Percentiles rank a stretch among this genome's conserved stretches.
These are phyloP conservation scores for Cecidostiba fungosa DNA, from an alignment of 2,888 invertebrate genomes.

Conservation along the genomic window DNA sequence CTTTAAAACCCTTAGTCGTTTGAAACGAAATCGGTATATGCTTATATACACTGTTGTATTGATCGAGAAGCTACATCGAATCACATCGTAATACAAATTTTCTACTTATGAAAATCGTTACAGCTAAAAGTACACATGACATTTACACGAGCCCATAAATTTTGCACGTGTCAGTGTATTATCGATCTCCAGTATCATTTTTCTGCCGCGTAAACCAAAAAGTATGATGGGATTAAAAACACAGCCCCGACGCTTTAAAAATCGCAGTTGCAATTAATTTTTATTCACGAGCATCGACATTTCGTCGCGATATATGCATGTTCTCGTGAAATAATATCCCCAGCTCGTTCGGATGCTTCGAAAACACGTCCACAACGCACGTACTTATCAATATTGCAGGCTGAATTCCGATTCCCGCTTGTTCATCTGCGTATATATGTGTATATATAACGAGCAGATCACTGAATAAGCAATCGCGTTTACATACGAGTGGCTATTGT, in stretches of 20 bases:
- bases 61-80: no score
- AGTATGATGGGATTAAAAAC: background rate
- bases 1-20: background rate
- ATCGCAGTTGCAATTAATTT: background rate
- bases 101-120: no score
- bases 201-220: no score
- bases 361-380: background rate
- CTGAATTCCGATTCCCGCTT: constrained; percentile 21
- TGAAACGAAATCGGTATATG: background rate
- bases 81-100: no score
- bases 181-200: no score
- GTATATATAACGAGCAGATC: background rate
- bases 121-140: no score
- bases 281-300: background rate
- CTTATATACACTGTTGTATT: background rate
- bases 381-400: constrained; percentile 35
- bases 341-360: background rate
- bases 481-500: background rate
- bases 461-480: constrained; percentile 35
- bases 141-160: no score
- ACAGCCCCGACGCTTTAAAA: background rate
- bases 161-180: no score
- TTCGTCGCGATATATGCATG: background rate
- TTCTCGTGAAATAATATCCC: background rate
- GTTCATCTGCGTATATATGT: background rate